Evolutionary conservation across 2,113 vertebrate genomes (phyloP).

Genomic region (Spea bombifrons): DNA sequence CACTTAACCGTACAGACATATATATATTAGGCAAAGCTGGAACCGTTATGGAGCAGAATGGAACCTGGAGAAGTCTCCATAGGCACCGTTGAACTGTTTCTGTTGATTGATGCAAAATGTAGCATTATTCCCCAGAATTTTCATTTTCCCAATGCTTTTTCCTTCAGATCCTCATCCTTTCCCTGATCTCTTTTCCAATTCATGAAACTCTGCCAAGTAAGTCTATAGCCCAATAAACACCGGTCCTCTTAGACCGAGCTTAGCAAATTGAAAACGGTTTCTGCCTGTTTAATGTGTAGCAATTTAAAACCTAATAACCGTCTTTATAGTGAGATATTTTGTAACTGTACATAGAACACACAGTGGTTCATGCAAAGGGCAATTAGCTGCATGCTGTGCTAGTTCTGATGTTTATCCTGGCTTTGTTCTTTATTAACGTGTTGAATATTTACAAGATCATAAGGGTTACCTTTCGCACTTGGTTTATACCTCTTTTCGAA

Average conservation of each 20-base stretch:
- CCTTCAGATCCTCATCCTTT: not conserved
- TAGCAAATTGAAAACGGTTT: conserved; percentile 29
- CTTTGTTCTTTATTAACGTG: conserved; percentile 15
- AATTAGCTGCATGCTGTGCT: conserved; percentile 15
- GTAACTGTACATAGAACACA: conserved; percentile 17
- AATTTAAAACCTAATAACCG: conserved; percentile 24
- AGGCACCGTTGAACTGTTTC: too few species aligned
- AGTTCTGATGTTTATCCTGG: conserved; percentile 8
- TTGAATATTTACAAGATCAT: not conserved
- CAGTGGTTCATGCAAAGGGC: conserved; percentile 30
- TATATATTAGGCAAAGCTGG: too few species aligned
- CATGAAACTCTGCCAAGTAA: conserved; percentile 4
- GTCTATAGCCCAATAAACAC: conserved; percentile 30
- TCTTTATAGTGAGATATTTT: conserved; percentile 32
- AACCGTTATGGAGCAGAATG: too few species aligned
- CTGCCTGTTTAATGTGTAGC: conserved; percentile 22
- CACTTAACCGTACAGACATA: too few species aligned
- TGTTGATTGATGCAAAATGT: too few species aligned
- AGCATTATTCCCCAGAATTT: too few species aligned
- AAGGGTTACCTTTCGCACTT: not conserved
- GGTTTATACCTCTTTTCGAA: not conserved
- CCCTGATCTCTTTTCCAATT: conserved; percentile 3
- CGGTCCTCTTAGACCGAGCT: conserved; percentile 13
- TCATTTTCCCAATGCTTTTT: too few species aligned
- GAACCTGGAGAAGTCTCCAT: too few species aligned